These are phyloP conservation scores for Nautilus pompilius DNA, from an alignment of 1,140 invertebrate genomes.

Conservation along the genomic window DNA sequence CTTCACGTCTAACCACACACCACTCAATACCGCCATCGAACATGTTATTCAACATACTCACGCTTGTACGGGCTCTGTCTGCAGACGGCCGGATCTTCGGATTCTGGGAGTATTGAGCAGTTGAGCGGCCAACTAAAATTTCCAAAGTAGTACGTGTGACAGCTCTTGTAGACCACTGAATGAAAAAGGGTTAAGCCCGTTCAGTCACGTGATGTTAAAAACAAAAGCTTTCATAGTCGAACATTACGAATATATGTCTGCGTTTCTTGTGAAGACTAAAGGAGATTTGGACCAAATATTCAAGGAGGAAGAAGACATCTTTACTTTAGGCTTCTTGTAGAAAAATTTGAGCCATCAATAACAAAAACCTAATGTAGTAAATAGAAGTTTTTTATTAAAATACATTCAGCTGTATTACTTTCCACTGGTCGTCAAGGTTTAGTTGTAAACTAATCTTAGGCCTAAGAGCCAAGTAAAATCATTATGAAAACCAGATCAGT, in stretches of 20 bases:
- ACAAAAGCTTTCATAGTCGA: constrained; percentile 8
- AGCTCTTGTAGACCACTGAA: constrained; percentile 20
- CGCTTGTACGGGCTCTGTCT: constrained; percentile 30
- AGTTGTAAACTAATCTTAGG: too few relatives aligned
- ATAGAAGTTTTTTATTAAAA: too few relatives aligned
- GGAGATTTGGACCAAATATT: neutral
- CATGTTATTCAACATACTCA: constrained; percentile 12
- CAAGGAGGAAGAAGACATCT: neutral
- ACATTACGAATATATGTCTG: neutral
- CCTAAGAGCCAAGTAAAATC: too few relatives aligned
- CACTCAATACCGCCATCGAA: neutral
- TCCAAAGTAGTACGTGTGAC: constrained; percentile 6
- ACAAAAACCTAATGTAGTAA: too few relatives aligned
- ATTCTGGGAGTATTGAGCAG: constrained; percentile 33
- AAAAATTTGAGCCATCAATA: too few relatives aligned
- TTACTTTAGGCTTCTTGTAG: neutral
- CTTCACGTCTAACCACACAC: neutral
- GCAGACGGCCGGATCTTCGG: constrained; percentile 27
- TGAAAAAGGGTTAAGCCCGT: neutral
- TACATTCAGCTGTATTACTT: too few relatives aligned
- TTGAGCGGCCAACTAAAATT: constrained; percentile 20
- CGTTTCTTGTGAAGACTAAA: neutral
- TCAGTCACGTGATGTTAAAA: neutral
- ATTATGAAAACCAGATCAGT: too few relatives aligned
- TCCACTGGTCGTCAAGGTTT: too few relatives aligned